Conservation (phyloP, 2,797 vertebrate genomes). For the Lepus oiostolus region DNA sequence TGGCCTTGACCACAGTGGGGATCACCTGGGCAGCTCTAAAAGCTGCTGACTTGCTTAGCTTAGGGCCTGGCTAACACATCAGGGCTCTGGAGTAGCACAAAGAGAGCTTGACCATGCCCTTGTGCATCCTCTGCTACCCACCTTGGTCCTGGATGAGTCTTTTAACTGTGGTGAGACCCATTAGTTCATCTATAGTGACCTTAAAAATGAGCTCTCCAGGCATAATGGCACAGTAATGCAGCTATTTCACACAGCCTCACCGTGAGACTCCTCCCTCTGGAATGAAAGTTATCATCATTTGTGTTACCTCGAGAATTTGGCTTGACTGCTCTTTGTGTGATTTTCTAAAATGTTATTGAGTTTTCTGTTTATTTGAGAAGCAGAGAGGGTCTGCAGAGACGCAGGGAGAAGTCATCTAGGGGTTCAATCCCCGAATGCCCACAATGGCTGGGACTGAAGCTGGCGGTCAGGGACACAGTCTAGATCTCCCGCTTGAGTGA, state of each 20-base stretch:
- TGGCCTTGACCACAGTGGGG: not conserved
- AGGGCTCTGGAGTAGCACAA: not conserved
- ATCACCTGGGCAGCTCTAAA: not conserved
- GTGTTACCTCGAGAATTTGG: not conserved
- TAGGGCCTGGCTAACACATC: fast-evolving
- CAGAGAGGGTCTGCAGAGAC: no score
- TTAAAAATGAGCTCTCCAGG: not conserved
- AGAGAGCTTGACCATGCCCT: not conserved
- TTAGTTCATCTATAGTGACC: not conserved
- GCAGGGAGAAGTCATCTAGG: no score
- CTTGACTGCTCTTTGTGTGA: not conserved
- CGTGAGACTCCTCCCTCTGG: not conserved
- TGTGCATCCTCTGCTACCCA: not conserved
- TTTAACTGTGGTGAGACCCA: not conserved
- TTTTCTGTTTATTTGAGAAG: no score
- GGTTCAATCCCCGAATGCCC: no score
- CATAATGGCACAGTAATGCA: not conserved
- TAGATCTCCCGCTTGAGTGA: no score
- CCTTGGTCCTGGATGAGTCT: not conserved
- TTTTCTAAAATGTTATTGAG: not conserved
- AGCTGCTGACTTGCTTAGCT: not conserved
- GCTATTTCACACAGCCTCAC: not conserved
- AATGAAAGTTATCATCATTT: not conserved
- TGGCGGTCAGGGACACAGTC: no score
- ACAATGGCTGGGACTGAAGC: no score